Base-by-base conservation (phyloP, 2,113 vertebrate genomes). In the Syngnathoides biaculeatus region DNA sequence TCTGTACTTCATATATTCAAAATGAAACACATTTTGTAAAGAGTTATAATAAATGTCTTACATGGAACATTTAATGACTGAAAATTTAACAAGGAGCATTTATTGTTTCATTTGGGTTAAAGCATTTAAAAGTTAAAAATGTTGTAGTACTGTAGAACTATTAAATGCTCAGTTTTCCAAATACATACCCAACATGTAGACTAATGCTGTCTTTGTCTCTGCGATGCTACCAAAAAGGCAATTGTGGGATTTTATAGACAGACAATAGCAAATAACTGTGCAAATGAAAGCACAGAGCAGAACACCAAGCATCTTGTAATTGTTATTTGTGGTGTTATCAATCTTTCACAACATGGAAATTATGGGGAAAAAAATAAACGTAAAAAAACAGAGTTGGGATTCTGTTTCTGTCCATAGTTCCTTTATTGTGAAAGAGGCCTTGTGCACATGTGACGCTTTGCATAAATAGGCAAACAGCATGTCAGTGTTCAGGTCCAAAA, bases 331-430 rank as follows among this genome's bases (percentile, higher is more conserved):
- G 40, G 13, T 50, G 20, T 66, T 13, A 22, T 35, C 63, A 40
- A 40, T 67, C 45, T 71, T 82, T 73, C 48, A 47, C 38, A 62
- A 65, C 22, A 53, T 53, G 17, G 15, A 38, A 71, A 73, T 69
- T 61, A 53, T 57, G 17, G 56, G n/a, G n/a, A 53, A 62, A 58
- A 26, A 50, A 8, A 15, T 40, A 52, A 27, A 24, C 74, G 60
- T 42, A 40, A 57, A 20, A 13, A 65, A 39, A 15, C 9, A 2
- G n/a, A 14, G 24, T 26, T 5, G 3, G 12, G 24, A 26, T 55
- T 39, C 59, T 22, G 19, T 61, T 61, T 39, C 10, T 22, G 38
- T 61, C 20, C 22, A 39, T 17, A 42, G 38, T 39, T 55, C 1
- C 52, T 26, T 27, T 26, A 14, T 14, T 26, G 52, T 55, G 12